phyloP scores from a whole-genome alignment of 1,140 invertebrate genomes.

The Littorina saxatilis region DNA sequence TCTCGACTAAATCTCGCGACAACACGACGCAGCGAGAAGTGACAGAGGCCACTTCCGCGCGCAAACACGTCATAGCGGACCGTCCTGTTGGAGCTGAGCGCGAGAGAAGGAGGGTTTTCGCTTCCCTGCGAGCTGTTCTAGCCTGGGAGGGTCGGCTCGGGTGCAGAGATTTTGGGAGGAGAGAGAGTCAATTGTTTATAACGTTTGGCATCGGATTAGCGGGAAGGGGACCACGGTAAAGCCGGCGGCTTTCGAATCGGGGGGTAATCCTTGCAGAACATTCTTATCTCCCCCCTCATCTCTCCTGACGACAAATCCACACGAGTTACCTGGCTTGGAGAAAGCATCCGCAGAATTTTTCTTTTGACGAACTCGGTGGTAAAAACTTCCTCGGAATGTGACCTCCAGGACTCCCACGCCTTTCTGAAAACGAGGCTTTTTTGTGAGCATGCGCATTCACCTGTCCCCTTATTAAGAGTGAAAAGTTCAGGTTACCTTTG shows the following conservation, averaged over 20 bases:
- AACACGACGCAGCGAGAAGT: constrained; percentile 26
- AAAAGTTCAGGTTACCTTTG: too few relatives aligned
- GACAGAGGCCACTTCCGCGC: constrained; percentile 29
- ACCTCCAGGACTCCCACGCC: not conserved
- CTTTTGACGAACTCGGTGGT: not conserved
- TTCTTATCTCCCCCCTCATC: not conserved
- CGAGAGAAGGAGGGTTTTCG: too few relatives aligned
- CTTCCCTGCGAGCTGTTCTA: not conserved
- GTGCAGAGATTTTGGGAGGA: constrained; percentile 19
- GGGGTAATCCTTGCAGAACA: constrained; percentile 17
- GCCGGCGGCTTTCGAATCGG: not conserved
- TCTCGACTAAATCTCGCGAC: constrained; percentile 31
- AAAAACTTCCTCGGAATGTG: not conserved
- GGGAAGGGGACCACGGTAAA: not conserved
- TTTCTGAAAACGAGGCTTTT: not conserved
- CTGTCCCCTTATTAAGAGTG: not conserved
- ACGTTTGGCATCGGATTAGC: constrained; percentile 25
- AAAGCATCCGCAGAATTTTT: constrained; percentile 16
- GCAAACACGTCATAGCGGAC: constrained; percentile 5
- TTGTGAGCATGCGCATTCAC: not conserved
- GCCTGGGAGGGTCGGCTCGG: not conserved
- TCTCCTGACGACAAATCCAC: not conserved
- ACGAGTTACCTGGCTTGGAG: not conserved
- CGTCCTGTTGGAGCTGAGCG: not conserved
- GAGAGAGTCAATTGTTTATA: constrained; percentile 24